phyloP scores from a whole-genome alignment of 2,797 vertebrate genomes.

The Takifugu ocellatus region DNA sequence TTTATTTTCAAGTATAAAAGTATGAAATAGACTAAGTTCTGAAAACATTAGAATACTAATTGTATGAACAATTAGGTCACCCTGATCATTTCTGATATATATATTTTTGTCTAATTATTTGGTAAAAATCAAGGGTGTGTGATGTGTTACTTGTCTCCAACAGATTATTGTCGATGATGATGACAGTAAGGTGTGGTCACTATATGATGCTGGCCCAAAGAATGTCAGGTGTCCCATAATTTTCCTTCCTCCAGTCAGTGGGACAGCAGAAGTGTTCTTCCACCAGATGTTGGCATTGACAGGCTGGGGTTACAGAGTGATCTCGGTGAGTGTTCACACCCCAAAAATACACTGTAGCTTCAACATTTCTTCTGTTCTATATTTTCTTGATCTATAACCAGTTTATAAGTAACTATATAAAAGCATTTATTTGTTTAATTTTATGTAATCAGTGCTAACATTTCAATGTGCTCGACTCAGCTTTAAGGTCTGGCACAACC shows the following conservation, averaged over 20 bases:
- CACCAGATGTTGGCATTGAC: constrained; percentile 93
- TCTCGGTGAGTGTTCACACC: constrained; percentile 79
- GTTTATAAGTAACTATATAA: no score
- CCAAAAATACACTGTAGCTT: background rate
- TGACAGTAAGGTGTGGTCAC: constrained; percentile 97
- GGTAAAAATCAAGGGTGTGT: background rate
- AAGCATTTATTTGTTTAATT: no score
- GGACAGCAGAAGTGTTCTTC: constrained; percentile 97
- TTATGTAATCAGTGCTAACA: no score
- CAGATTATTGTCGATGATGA: constrained; percentile 99
- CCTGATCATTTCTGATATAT: no score
- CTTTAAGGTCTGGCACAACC: no score
- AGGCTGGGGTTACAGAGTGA: constrained; percentile 96
- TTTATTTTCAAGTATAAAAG: no score
- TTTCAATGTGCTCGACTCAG: no score
- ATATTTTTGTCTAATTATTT: no score
- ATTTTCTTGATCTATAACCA: background rate
- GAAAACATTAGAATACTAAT: no score
- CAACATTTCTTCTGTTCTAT: background rate
- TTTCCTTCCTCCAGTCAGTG: constrained; percentile 94
- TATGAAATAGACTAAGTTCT: no score
- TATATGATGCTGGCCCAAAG: constrained; percentile 94
- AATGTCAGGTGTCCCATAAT: constrained; percentile 94
- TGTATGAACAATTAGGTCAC: no score
- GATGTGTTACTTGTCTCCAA: constrained; percentile 13